Conservation (phyloP, 2,113 vertebrate genomes). For the Pterocles gutturalis region DNA sequence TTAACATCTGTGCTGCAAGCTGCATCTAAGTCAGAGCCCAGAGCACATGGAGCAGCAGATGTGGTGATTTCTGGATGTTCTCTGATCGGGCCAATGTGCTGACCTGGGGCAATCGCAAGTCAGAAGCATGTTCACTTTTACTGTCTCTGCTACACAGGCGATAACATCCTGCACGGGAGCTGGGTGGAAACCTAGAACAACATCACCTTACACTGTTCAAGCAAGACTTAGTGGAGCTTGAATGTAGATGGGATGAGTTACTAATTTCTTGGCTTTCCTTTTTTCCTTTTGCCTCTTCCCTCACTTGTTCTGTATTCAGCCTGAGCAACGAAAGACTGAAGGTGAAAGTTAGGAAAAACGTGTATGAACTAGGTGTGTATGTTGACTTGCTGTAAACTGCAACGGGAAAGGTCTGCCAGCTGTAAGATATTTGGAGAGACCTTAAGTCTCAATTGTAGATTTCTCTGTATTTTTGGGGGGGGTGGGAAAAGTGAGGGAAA, state of each 20-base stretch:
- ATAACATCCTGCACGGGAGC: not conserved
- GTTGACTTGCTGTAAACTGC: not conserved
- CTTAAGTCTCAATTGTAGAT: not conserved
- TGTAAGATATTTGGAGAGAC: not conserved
- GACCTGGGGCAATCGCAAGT: not conserved
- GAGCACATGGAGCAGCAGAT: not conserved
- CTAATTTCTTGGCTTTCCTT: not conserved
- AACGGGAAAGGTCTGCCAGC: not conserved
- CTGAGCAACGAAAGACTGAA: not conserved
- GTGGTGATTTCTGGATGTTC: not conserved
- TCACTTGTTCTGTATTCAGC: not conserved
- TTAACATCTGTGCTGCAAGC: not conserved
- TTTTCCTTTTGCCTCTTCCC: not conserved
- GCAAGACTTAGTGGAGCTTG: not conserved
- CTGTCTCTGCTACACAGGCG: not conserved
- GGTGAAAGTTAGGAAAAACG: not conserved
- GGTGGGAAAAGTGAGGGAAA: not conserved
- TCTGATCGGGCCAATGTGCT: not conserved
- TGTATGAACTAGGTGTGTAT: not conserved
- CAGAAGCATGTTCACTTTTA: accelerated
- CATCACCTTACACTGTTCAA: not conserved
- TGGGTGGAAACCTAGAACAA: not conserved
- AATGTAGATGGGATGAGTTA: not conserved
- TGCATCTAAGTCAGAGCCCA: not conserved
- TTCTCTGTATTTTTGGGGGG: not conserved